phyloP scores from a whole-genome alignment of 1,140 invertebrate genomes.

The Chelonus insularis region DNA sequence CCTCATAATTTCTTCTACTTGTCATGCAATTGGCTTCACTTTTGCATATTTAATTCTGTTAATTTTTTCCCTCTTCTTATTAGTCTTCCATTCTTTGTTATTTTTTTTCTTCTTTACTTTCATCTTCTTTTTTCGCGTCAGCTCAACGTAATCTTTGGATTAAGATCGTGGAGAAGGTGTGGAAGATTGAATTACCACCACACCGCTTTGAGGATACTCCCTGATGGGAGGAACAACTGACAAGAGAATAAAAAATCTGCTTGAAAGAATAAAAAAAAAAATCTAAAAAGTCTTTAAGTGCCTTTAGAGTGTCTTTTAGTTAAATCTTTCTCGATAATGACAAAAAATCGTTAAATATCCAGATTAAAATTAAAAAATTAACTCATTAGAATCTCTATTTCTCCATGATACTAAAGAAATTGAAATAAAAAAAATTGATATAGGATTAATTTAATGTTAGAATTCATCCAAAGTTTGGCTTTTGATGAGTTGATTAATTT shows the following conservation, averaged over 20 bases:
- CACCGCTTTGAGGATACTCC: conserved; percentile 18
- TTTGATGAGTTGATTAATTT: neutral
- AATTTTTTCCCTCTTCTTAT: neutral
- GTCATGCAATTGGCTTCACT: neutral
- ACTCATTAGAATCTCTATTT: too few species aligned
- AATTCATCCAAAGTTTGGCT: too few species aligned
- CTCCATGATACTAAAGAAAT: too few species aligned
- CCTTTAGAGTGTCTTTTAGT: conserved; percentile 8
- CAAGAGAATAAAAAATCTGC: neutral
- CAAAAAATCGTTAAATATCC: neutral
- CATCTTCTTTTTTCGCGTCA: conserved; percentile 36
- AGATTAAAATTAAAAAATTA: neutral
- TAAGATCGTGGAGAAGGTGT: conserved; percentile 48
- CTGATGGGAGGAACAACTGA: conserved; percentile 6
- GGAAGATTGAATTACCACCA: conserved; percentile 48
- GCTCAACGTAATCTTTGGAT: conserved; percentile 46
- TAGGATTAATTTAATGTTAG: too few species aligned
- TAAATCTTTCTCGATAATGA: conserved; percentile 1
- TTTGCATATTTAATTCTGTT: too few species aligned
- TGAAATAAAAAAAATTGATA: too few species aligned
- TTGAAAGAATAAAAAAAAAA: neutral
- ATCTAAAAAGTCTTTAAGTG: conserved; percentile 9
- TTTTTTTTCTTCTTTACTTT: neutral
- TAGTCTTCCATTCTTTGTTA: neutral
- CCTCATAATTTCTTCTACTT: neutral